These are phyloP conservation scores for Tolmerus cingulatus DNA, from an alignment of 2,888 invertebrate genomes.

Conservation along the genomic window DNA sequence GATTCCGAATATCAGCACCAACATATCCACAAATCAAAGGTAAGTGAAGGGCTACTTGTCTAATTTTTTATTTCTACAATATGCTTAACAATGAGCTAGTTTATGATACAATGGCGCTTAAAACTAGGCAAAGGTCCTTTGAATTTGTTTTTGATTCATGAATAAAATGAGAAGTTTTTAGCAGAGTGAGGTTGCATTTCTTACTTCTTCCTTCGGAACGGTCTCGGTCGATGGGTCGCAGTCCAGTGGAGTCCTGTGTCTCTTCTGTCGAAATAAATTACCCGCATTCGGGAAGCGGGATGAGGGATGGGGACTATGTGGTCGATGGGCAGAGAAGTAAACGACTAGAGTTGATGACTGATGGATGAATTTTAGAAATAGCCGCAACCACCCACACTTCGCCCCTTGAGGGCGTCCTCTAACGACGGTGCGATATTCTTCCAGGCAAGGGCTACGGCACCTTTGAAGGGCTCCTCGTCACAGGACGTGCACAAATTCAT, in stretches of 20 bases:
- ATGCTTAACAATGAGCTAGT: not conserved
- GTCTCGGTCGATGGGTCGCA: not conserved
- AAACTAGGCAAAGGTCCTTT: constrained; percentile 1
- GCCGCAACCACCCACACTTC: constrained; percentile 61
- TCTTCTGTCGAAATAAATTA: constrained; percentile 14
- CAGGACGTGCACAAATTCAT: constrained; percentile 82
- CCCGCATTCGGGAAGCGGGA: not conserved
- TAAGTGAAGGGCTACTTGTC: constrained; percentile 64
- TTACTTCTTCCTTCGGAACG: not conserved
- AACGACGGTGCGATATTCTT: constrained; percentile 64
- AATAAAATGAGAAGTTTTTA: not conserved
- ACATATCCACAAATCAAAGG: constrained; percentile 92
- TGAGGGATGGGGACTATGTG: not conserved
- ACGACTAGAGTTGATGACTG: constrained; percentile 34
- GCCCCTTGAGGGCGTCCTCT: constrained; percentile 60
- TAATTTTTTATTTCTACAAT: not conserved
- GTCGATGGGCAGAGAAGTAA: not conserved
- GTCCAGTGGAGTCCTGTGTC: not conserved
- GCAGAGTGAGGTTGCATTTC: not conserved
- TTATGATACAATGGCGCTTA: constrained; percentile 17
- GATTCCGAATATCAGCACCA: constrained; percentile 94
- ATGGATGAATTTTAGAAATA: constrained; percentile 55
- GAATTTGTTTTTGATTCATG: not conserved
- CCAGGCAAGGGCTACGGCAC: constrained; percentile 82
- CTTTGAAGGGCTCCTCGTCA: constrained; percentile 79